Evolutionary conservation across 2,113 vertebrate genomes (phyloP).

Genomic region (Pseudopipra pipra): DNA sequence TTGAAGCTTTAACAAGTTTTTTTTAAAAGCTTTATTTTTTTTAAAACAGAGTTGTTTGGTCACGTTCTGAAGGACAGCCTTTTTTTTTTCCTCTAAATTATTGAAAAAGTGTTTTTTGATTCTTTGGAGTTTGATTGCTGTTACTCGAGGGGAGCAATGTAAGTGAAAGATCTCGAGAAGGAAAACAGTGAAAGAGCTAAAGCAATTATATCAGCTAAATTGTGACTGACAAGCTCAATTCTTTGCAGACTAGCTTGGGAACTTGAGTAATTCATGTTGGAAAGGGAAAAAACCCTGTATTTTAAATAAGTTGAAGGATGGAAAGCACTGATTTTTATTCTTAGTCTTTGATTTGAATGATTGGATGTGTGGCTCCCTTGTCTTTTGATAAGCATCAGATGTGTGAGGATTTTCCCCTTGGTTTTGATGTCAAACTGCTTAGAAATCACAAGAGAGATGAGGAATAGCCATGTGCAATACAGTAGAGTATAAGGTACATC

Average conservation of each 20-base stretch:
- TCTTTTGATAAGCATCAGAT: background rate
- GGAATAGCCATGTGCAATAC: background rate
- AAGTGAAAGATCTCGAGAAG: background rate
- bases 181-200: background rate
- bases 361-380: background rate
- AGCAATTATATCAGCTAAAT: background rate
- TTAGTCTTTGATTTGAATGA: background rate
- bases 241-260: background rate
- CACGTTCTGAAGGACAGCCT: background rate
- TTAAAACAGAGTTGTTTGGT: background rate
- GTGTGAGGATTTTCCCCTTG: background rate
- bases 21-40: background rate
- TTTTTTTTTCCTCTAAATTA: background rate
- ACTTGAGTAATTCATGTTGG: background rate
- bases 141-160: background rate
- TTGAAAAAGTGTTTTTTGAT: background rate
- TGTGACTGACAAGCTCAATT: background rate
- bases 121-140: background rate
- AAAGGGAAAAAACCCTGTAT: background rate
- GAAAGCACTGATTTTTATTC: background rate
- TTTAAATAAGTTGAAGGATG: background rate
- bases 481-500: constrained; percentile 39
- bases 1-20: background rate
- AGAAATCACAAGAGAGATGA: background rate
- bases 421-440: background rate